Evolutionary conservation across 1,140 invertebrate species (phyloP), one percentile per base, ranked within the genome.

Genomic region (Heliconius congener): DNA sequence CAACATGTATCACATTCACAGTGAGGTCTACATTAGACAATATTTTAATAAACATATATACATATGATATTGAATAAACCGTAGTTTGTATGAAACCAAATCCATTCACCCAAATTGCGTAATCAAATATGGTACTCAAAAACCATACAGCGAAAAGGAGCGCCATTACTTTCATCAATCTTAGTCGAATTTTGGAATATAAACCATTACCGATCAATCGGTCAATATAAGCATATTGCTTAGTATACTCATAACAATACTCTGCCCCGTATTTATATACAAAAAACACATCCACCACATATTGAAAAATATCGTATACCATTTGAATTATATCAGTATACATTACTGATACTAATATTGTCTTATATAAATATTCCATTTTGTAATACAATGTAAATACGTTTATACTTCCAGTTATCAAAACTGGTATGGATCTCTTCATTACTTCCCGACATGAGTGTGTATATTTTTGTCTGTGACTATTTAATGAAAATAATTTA

Each of bases 261-360:
- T 82, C 57, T 72, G 37, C 27, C 50, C 91, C 88, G 77, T 88
- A 89, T 78, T 88, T 86, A 27, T 83, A 84, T 3, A 91, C 85
- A 42, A 84, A 89, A 76, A 74, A 86, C 60, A 93, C 77, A 82
- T 93, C 90, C 6, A 91, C 81, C 3, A 84, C n/a, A 66, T 90
- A 92, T 79, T 90, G 90, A 34, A 77, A 84, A 55, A 81, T 82
- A 82, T 93, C 89, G 75, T 85, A 89, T 57, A 87, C 55, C 81
- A 88, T 85, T 84, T 93, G 90, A 23, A 89, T 74, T 1, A 66
- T 73, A 75, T 91, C 91, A 4, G 89, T 87, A 30, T 88, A 81
- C 81, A 82, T 90, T 39, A 91, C 87, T n/a, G 90, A 91, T 0
- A 71, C 23, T 9, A 79, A 74, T n/a, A 88, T 27, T 39, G 74